Evolutionary conservation across 2,113 vertebrate genomes (phyloP).

Genomic region (Tragelaphus strepsiceros): DNA sequence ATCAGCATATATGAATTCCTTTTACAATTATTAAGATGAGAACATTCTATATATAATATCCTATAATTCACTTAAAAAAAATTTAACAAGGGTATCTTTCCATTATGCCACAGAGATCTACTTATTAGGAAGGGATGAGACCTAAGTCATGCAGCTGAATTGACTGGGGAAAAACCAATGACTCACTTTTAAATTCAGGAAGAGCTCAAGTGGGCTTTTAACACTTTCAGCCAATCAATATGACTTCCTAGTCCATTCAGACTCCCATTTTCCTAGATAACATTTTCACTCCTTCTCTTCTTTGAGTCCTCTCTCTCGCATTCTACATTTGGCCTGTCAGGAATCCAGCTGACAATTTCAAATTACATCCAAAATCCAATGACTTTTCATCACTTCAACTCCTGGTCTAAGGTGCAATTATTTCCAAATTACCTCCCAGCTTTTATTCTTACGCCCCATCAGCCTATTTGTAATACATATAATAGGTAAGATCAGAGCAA

Average conservation of each 20-base stretch:
- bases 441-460: background rate
- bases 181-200: constrained; percentile 3
- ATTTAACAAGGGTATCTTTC: background rate
- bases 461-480: background rate
- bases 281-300: background rate
- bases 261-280: background rate
- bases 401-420: background rate
- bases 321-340: background rate
- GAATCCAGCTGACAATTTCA: background rate
- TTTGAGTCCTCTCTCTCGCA: background rate
- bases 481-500: background rate
- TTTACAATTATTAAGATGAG: background rate
- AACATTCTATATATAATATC: background rate
- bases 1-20: background rate
- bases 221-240: background rate
- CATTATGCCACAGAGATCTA: background rate
- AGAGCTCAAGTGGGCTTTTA: background rate
- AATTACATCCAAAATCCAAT: background rate
- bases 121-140: background rate
- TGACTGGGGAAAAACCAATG: background rate
- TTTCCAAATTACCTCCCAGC: background rate
- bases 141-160: background rate
- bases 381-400: background rate
- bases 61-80: background rate
- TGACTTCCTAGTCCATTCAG: background rate